Evolutionary conservation across 2,113 vertebrate species (phyloP), one percentile per base, ranked within the genome.

Genomic region (Cephalopholis sonnerati): DNA sequence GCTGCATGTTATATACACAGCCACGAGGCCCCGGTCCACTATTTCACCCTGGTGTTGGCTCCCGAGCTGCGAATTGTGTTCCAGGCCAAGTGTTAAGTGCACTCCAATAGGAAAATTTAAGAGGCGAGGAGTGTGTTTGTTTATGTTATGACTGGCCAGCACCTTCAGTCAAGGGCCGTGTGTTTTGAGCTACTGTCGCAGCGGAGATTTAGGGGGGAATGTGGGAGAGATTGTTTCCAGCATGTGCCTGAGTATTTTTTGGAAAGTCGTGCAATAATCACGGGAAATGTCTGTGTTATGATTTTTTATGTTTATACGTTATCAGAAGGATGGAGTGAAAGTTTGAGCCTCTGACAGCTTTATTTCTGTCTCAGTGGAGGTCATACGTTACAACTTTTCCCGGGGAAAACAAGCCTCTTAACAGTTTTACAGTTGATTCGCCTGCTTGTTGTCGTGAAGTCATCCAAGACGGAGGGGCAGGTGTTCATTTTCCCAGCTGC

Each of bases 81-180:
- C 44, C 61, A 74, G 73, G 80, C 41, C 55, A 78, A 89, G 79
- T 74, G 78, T 74, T 81, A 76, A 87, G 84, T 73, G 67, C 77
- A 58, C 81, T 87, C 79, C 59, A 66, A 89, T 58, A 48, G 58
- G 62, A 81, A 44, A 62, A 87, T 88, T 85, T 79, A 89, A 76
- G 83, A 87, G 84, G 15, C 1, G 20, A 77, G 76, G 65, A 83
- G 77, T n/a, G 74, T n/a, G 74, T 85, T 81, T 0, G 89, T 93
- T 92, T 92, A 88, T 87, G 82, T 90, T 87, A 87, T 79, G 80
- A 85, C 79, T 82, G 81, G 61, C 79, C 77, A 39, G 78, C 86
- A 90, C 82, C 83, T 87, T 48, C 55, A 87, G 71, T 77, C 81
- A 62, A 89, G 67, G 54, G 53, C 70, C 20, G 64, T 29, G 64